These are phyloP conservation scores for Poeciliopsis retropinna DNA, from an alignment of 2,113 vertebrate genomes.

Conservation along the genomic window DNA sequence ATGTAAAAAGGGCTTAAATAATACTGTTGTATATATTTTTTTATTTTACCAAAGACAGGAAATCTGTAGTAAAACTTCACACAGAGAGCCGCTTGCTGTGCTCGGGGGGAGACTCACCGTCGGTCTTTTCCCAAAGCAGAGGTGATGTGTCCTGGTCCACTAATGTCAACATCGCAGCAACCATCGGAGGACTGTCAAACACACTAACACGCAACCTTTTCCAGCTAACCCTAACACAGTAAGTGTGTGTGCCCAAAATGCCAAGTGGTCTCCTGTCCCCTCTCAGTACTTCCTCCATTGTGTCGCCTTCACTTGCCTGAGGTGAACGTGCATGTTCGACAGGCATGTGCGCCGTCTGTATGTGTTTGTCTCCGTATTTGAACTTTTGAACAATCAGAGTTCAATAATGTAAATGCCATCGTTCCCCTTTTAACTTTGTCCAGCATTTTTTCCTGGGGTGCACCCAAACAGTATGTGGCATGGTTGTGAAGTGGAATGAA, in stretches of 20 bases:
- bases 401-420: background rate
- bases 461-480: background rate
- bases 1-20: background rate
- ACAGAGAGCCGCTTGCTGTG: conserved; percentile 42
- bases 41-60: conserved; percentile 18
- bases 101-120: conserved; percentile 51
- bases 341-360: conserved; percentile 5
- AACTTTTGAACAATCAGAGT: background rate
- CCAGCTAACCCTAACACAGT: conserved; percentile 42
- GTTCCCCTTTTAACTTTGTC: too few relatives aligned
- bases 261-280: conserved; percentile 48
- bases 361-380: conserved; percentile 4
- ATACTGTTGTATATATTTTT: background rate
- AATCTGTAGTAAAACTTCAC: conserved; percentile 8
- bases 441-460: background rate
- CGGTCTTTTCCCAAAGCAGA: conserved; percentile 70
- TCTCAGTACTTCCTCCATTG: conserved; percentile 29
- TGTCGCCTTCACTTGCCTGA: conserved; percentile 25
- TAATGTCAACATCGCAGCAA: conserved; percentile 66
- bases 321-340: conserved; percentile 14
- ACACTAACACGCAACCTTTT: conserved; percentile 73
- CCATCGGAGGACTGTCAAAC: conserved; percentile 66
- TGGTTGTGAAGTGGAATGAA: background rate
- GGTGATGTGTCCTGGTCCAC: conserved; percentile 69
- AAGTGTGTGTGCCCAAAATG: conserved; percentile 62